Base-by-base conservation (phyloP, 2,888 invertebrate genomes). In the Ectobius pallidus region DNA sequence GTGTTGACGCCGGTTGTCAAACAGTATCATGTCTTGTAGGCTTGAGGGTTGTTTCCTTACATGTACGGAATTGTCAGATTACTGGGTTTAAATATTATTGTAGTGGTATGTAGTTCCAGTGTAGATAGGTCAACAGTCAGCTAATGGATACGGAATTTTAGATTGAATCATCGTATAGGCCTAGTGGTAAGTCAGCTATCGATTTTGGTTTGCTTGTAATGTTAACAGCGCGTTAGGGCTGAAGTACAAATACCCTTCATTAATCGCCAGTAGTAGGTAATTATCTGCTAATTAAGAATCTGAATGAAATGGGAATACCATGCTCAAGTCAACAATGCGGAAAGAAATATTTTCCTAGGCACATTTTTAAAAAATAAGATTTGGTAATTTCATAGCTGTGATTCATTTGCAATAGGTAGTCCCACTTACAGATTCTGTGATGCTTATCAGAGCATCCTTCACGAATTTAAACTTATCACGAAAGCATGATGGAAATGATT, bases 161-260 rank as follows among this genome's bases (percentile, higher is more conserved):
- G 6, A 34, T 34, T 34, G 34, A 34, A 11, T 34, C 11, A 34
- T 34, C 11, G 34, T 7, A 34, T 7, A 55, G 27, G n/a, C n/a
- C n/a, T n/a, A 2, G 32, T 30, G 58, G 58, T 58, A 65, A 70
- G 70, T 70, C 55, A 27, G 32, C 46, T 69, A 72, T 69, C 55
- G 72, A 67, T 67, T 58, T 72, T 55, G 22, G 55, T 58, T 71
- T 68, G 68, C 58, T 30, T 52, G 20, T 58, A 22, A 20, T 65
- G 65, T 65, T 65, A 46, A 65, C 65, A 65, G 65, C 44, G 46
- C 27, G 27, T 65, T 18, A 39, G 46, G 30, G 16, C 58, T n/a
- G 16, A 58, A 14, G n/a, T 46, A n/a, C 46, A 46, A n/a, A 46
- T n/a, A 46, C 46, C 46, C 46, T n/a, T 46, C 46, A 46, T 58